Base-by-base conservation (phyloP, 2,888 invertebrate species). In the Thereva nobilitata region DNA sequence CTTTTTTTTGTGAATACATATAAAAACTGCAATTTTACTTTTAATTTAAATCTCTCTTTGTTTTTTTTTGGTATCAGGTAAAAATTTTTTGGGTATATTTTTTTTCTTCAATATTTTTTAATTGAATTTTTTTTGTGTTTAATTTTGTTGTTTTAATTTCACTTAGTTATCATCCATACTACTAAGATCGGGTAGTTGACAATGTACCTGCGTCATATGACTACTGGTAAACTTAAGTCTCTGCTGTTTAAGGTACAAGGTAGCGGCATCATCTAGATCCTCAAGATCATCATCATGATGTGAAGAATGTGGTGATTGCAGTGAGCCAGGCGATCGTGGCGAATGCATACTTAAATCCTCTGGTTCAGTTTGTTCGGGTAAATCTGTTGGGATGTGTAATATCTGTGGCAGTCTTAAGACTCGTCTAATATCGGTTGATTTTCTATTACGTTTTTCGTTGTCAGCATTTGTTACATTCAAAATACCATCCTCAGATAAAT, bases 281-380 rank as follows among this genome's bases (percentile, higher is more conserved):
- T 84, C 83, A 34, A 85, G 81, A 67, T 84, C 83, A 37, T 83
- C 83, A 41, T 86, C 85, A 54, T 85, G 80, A 67, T 78, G 76
- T n/a, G 44, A 79, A 23, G 83, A 82, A 67, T 81, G 67, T 1
- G 84, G 83, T 0, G 84, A 83, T 44, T 79, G 80, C 0, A 74
- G 71, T n/a, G 81, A 78, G 52, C 71, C 59, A 8, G 72, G 72
- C 7, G 74, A 77, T 59, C 78, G 76, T 1, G 80, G 78, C 67
- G 78, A 76, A 54, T 84, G 86, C 85, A 93, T 88, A 65, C 93
- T 93, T 71, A 95, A 84, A 78, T 95, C 95, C 78, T 95, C 94
- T 5, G 95, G 95, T 79, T 94, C 94, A 2, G 94, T 94, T 83
- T 95, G 95, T 79, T 91, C 93, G 12, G 93, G 93, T 55, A 86